Base-by-base conservation (phyloP, 92 coral and sea anemone species). In the Pocillopora grandis region DNA sequence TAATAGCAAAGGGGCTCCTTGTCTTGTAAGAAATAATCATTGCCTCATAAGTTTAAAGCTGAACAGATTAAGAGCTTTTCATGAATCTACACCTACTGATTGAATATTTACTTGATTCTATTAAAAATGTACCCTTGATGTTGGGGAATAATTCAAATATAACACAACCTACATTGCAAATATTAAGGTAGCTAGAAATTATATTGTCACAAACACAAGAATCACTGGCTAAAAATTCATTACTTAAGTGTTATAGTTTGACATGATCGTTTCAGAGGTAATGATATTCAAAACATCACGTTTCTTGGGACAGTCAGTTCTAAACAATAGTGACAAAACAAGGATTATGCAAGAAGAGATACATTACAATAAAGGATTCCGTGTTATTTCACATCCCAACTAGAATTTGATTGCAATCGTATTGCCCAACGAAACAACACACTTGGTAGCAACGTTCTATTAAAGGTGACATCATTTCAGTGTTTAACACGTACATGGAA, bases 111-210 rank as follows among this genome's bases (percentile, higher is more conserved):
- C 56, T 37, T 68, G 42, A 70, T 70, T 70, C 75, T 52, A 42
- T 37, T 35, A 36, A 52, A 59, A 81, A 21, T 58, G 27, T 37
- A 35, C 76, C 33, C 71, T 36, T 64, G 18, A 78, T 21, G 62
- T 37, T 37, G 64, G 59, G 48, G 67, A 68, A 66, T 52, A 42
- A 7, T 7, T 42, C 3, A 42, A 42, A 42, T 42, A 3, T 42
- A 42, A 23, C 37, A 67, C 21, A 9, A 37, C 62, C 71, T 81
- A 59, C 36, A 59, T 71, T 70, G 33, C 11, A 1, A 2, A 35
- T 61, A 60, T 21, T 14, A n/a, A 23, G 52, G 85, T 81, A 58
- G 71, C 85, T 81, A 81, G 56, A 58, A 71, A 81, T 71, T 71
- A 48, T 58, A 70, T 60, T 61, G 18, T n/a, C 2, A 16, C 8